A percentile compares a stretch with the other conserved stretches of the same genome.
phyloP scores from a whole-genome alignment of 2,113 vertebrate species.

The Coreoperca whiteheadi region DNA sequence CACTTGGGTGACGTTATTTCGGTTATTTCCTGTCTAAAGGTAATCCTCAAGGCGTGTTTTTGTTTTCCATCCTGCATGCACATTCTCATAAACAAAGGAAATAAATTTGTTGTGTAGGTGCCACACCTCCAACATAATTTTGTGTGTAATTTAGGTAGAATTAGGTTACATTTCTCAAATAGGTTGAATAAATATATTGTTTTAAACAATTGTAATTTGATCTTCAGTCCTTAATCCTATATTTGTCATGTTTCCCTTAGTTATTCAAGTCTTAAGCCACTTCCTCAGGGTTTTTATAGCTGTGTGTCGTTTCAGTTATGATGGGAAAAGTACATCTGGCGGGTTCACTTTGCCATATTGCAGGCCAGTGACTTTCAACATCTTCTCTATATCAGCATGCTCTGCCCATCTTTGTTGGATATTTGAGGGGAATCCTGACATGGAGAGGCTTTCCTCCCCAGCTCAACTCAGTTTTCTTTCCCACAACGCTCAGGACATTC shows the following conservation, averaged over 20 bases:
- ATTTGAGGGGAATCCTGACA: conserved; percentile 31
- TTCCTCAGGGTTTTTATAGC: not conserved
- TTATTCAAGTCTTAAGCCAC: not conserved
- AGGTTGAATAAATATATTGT: not conserved
- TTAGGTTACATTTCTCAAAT: not conserved
- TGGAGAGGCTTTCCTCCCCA: conserved; percentile 26
- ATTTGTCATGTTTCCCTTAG: not conserved
- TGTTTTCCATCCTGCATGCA: conserved; percentile 5
- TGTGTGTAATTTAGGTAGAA: not conserved
- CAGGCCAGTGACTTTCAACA: not conserved
- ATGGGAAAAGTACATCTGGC: not conserved
- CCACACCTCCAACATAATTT: not conserved
- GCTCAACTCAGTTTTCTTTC: conserved; percentile 43
- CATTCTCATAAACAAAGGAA: not conserved
- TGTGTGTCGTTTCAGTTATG: not conserved
- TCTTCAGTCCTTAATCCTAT: not conserved
- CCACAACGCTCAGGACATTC: conserved; percentile 34
- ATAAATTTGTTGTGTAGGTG: not conserved
- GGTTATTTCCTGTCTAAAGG: conserved; percentile 45
- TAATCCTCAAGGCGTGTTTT: not conserved
- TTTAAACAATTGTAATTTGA: not conserved
- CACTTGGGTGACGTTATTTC: conserved; percentile 49
- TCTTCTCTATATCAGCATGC: conserved; percentile 17
- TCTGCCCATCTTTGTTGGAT: conserved; percentile 22
- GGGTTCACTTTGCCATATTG: not conserved